Base-by-base conservation (phyloP, 2,888 invertebrate species). In the Seira ritae region DNA sequence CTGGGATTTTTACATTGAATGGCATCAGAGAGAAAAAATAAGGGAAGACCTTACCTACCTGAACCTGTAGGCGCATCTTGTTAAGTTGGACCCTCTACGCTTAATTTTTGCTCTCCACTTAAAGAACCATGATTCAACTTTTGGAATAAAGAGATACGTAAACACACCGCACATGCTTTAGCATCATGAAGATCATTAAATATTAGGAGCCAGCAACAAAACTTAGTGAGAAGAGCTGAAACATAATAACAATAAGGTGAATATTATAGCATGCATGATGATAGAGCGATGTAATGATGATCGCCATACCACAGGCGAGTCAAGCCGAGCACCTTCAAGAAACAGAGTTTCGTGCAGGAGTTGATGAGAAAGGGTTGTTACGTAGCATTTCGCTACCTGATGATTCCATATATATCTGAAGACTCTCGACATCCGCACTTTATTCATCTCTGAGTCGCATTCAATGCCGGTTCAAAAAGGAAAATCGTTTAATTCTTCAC, bases 331-430 rank as follows among this genome's bases (percentile, higher is more conserved):
- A 62, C 62, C 62, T 62, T 62, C 62, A 62, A n/a, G 20, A 20
- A 62, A 62, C n/a, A 20, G 62, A 20, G 6, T 50, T 50, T 50
- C 10, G 62, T 62, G 62, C n/a, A 31, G 31, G 55, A 55, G 20
- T 20, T 62, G 62, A 62, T 62, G 62, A 62, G 62, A 62, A 20
- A 62, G 62, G 37, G 46, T 20, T 69, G 69, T 80, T 80, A 75
- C 80, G 62, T 20, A 74, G 66, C 31, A 55, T 77, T 74, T 81
- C 50, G 70, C 75, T 71, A 77, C 72, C 72, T 77, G 78, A 46
- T 79, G 70, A 84, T 78, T 83, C 83, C 78, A 84, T 84, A 84
- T 84, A 84, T 84, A 84, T 74, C 83, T 84, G 74, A 74, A 74
- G 70, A 74, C 73, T 77, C 73, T 74, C 78, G 78, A 84, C 83